A percentile compares a stretch with the other conserved stretches of the same genome.
Conservation (phyloP, 2,113 vertebrate species). For the Trogon surrucura region DNA sequence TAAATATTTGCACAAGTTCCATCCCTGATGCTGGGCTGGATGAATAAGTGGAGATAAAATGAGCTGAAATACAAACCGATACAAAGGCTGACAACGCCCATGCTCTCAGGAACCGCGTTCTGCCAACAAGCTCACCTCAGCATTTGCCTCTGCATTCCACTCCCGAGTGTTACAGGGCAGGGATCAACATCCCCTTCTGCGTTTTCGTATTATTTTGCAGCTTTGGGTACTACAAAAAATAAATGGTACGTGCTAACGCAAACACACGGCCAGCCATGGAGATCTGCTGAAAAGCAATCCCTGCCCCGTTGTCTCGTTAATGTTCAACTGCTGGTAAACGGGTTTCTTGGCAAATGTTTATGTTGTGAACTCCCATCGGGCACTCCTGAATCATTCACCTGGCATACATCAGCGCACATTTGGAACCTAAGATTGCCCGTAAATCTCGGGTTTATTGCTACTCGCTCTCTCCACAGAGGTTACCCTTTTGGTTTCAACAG, state of each 20-base stretch:
- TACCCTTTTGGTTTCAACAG: neutral
- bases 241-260: neutral
- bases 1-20: constrained; percentile 18
- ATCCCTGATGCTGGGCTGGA: neutral
- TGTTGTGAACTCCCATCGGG: neutral
- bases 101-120: neutral
- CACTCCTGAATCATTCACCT: constrained; percentile 12
- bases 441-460: neutral
- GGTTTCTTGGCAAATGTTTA: neutral
- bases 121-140: neutral
- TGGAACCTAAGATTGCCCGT: neutral
- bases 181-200: neutral
- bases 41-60: constrained; percentile 16
- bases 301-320: neutral
- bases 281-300: constrained; percentile 6
- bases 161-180: neutral
- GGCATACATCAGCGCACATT: neutral
- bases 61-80: neutral
- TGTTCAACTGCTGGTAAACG: constrained; percentile 16
- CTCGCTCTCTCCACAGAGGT: neutral
- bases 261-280: neutral
- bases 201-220: constrained; percentile 2
- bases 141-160: constrained; percentile 8
- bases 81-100: neutral
- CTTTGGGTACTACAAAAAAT: neutral